These are phyloP conservation scores for Homarus gammarus DNA, from an alignment of 2,888 invertebrate genomes.

Conservation along the genomic window DNA sequence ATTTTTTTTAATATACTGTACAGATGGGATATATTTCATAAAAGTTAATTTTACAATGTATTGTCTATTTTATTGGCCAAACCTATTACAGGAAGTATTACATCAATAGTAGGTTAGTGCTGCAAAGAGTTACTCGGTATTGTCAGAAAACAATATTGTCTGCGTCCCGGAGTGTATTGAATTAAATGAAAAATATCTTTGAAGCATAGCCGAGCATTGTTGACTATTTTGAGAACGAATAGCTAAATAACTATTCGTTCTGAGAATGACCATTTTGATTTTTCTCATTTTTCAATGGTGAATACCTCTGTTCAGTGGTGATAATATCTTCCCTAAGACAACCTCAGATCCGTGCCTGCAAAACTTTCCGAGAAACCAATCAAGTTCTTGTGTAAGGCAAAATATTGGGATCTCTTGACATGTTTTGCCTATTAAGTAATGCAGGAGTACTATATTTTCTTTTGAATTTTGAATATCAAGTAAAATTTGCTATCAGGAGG, in stretches of 20 bases:
- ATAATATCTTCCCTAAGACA: conserved; percentile 21
- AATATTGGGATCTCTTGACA: conserved; percentile 1
- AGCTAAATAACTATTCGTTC: background rate
- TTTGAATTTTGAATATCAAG: background rate
- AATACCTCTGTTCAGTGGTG: background rate
- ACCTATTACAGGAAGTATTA: background rate
- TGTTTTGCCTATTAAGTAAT: background rate
- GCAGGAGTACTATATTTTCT: background rate
- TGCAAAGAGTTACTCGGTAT: background rate
- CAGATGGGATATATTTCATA: background rate
- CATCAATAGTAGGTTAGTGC: no score
- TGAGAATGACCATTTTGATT: background rate
- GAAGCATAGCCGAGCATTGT: background rate
- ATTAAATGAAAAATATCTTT: no score
- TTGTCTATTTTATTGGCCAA: background rate
- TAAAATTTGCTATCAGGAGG: background rate
- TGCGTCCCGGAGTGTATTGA: no score
- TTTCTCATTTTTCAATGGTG: background rate
- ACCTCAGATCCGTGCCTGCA: conserved; percentile 21
- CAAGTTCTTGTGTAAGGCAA: background rate
- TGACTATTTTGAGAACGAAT: background rate
- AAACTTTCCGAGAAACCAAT: background rate
- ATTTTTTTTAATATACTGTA: background rate
- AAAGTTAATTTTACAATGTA: background rate
- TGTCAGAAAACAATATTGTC: no score